Base-by-base conservation (phyloP, 2,797 vertebrate genomes). In the Anableps anableps region DNA sequence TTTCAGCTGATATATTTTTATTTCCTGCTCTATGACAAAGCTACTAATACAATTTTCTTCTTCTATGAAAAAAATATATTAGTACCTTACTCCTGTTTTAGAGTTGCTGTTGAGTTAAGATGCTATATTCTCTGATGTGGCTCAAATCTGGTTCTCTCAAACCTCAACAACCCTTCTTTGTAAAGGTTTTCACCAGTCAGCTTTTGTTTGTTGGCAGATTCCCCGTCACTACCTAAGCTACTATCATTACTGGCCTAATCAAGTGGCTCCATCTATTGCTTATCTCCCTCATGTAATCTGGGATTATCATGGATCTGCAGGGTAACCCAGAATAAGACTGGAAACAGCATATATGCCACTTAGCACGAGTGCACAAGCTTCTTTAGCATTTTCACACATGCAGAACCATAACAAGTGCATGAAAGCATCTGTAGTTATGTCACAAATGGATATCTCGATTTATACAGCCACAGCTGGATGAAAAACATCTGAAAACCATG, bases 211-310 rank as follows among this genome's bases (percentile, higher is more conserved):
- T n/a, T 83, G 80, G 85, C 83, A 53, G 80, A 48, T 80, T 48
- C 50, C 78, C 77, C 80, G 75, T 85, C 79, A 60, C 79, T 53
- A 80, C 81, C 74, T 64, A 80, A 87, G 14, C 83, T 72, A 71
- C 3, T 26, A 86, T 84, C 74, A 73, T 75, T 82, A 85, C 87
- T 51, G 88, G 62, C 78, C 86, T 91, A 89, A 92, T 91, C 85
- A 88, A 51, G 50, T 80, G 66, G 80, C 78, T 80, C 82, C 80
- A 87, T 86, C 84, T 85, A 80, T 88, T 88, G 79, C 87, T 91
- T 73, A 88, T 92, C 84, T 87, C 64, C 43, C 62, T 50, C 62
- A 19, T 90, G 82, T 93, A 92, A 94, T 92, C 89, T 90, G 88
- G 88, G 90, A 91, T 93, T 93, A 92, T 3, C 34, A 6, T 51